Evolutionary conservation across 2,113 vertebrate genomes (phyloP), one percentile per base, ranked within the genome.

Genomic region (Uria aalge): DNA sequence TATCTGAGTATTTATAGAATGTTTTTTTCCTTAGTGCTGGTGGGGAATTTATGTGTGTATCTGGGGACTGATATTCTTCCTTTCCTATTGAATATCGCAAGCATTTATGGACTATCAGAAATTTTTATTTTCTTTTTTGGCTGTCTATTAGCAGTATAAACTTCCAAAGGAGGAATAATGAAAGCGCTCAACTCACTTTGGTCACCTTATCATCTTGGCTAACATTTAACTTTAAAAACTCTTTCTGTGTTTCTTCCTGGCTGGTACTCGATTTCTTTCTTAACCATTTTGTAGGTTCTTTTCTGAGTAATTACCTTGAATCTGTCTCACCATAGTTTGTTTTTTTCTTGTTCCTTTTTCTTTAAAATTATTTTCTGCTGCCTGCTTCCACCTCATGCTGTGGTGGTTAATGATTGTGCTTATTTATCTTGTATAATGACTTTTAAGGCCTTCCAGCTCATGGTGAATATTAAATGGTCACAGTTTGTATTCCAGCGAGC

Each of bases 1-100:
- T 92, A 29, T 71, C 41, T 93, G 30, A 27, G 24, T 97, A 90
- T 77, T 96, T 83, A 52, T 83, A 90, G 30, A 73, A 19, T 22
- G 11, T 13, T 79, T 78, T 78, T 90, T 93, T 73, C 57, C 9
- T 0, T 76, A 75, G 40, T 21, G 26, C 30, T 73, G 36, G 6
- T 76, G 15, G 62, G 81, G 73, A 91, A 71, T 79, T 96, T 95
- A 50, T 90, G 48, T 92, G 78, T 95, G 38, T 95, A 48, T 94
- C 67, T 77, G 63, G 30, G 26, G 14, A 19, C 22, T 90, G 62
- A 22, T 30, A 41, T 63, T 32, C 41, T 64, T 83, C 63, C 12
- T 84, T 15, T 89, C 7, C 29, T 90, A 1, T 79, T 75, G 36
- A 88, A 15, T 63, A 45, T 15, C 74, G 45, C 18, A 48, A 66